A percentile compares a stretch with the other conserved stretches of the same genome.
These are phyloP conservation scores for Oryzias curvinotus DNA, from an alignment of 2,113 vertebrate genomes.

Conservation along the genomic window DNA sequence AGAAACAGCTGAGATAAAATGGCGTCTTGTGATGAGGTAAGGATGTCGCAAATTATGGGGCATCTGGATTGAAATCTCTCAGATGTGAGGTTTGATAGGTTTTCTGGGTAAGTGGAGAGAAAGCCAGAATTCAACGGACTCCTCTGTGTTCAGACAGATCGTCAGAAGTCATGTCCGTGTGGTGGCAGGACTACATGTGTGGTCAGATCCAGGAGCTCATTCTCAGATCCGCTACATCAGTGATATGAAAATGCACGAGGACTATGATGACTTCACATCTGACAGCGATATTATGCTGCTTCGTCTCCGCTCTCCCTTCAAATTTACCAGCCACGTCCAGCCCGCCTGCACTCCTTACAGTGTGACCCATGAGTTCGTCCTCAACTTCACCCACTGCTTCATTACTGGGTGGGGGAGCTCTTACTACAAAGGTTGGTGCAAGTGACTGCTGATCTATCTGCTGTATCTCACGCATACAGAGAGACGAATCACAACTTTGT, in stretches of 20 bases:
- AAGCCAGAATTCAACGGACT: background rate
- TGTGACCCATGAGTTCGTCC: slow-evolving; percentile 31
- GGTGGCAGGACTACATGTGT: slow-evolving; percentile 35
- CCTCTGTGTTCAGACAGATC: slow-evolving; percentile 24
- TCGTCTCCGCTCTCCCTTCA: slow-evolving; percentile 41
- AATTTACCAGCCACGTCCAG: slow-evolving; percentile 47
- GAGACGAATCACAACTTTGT: background rate
- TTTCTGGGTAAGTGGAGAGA: too few species aligned
- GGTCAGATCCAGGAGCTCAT: slow-evolving; percentile 17
- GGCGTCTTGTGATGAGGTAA: too few species aligned
- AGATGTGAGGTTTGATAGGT: too few species aligned
- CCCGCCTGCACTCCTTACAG: slow-evolving; percentile 47
- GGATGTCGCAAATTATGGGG: too few species aligned
- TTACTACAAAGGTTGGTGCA: slow-evolving; percentile 42
- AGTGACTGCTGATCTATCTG: background rate
- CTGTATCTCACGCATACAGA: background rate
- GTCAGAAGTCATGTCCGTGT: slow-evolving; percentile 10
- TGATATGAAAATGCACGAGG: slow-evolving; percentile 28
- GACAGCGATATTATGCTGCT: slow-evolving; percentile 60
- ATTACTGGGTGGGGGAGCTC: slow-evolving; percentile 65
- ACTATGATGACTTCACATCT: background rate
- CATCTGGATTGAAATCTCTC: too few species aligned
- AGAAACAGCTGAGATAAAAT: too few species aligned
- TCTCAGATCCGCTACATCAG: slow-evolving; percentile 45
- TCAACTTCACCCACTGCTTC: slow-evolving; percentile 60